Percentiles rank a stretch among this genome's conserved stretches.
Conservation (phyloP, 2,888 invertebrate species). For the Chalcis sispes region DNA sequence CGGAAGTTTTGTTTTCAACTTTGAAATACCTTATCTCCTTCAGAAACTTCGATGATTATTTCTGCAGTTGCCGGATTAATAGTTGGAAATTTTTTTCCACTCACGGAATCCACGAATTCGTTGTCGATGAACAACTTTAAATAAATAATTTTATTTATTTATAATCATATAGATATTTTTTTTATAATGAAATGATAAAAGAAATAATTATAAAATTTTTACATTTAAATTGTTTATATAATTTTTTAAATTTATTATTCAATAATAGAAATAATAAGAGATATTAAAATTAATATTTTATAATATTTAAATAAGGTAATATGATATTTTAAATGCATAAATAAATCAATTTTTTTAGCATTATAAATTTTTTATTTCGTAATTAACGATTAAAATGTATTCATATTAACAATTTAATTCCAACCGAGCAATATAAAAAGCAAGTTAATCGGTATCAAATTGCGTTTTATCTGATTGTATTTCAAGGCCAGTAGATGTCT, state of each 20-base stretch:
- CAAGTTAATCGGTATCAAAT: no score
- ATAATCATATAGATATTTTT: not conserved
- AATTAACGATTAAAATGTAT: no score
- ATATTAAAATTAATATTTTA: no score
- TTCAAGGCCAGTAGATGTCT: no score
- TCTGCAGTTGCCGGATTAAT: slow-evolving; percentile 89
- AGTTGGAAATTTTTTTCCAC: slow-evolving; percentile 91
- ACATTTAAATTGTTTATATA: not conserved
- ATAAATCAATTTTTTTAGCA: no score
- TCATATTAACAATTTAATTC: no score
- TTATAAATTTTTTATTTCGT: no score
- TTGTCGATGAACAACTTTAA: slow-evolving; percentile 89
- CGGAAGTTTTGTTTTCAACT: slow-evolving; percentile 19
- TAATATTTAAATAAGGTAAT: no score
- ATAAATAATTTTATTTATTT: slow-evolving; percentile 16
- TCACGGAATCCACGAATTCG: slow-evolving; percentile 87
- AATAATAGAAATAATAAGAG: no score
- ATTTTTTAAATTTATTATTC: not conserved
- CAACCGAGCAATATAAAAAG: no score
- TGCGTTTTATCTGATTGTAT: no score
- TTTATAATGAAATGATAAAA: not conserved
- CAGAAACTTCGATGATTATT: slow-evolving; percentile 86
- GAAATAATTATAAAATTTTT: not conserved
- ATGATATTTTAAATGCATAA: no score
- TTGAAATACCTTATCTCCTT: slow-evolving; percentile 86